These are phyloP conservation scores for Drosophila bipectinata DNA, from an alignment of 1,140 invertebrate genomes.

Conservation along the genomic window DNA sequence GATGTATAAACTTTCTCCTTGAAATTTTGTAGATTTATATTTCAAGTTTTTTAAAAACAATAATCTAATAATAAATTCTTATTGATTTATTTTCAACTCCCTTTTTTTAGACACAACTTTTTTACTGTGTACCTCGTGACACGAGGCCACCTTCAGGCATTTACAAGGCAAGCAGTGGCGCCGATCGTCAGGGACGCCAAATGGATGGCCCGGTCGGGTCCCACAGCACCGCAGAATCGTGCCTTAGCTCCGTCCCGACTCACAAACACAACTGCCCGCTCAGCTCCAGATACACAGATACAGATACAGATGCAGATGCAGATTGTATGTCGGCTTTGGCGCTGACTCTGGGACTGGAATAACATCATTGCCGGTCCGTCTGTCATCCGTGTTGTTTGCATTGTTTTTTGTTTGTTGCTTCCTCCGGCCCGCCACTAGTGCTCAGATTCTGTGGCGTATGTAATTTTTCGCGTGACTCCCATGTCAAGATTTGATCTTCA, in stretches of 20 bases:
- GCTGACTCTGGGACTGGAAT: slow-evolving; percentile 26
- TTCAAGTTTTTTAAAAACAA: too few relatives aligned
- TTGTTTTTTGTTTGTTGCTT: slow-evolving; percentile 9
- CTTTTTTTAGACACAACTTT: too few relatives aligned
- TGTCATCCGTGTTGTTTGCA: slow-evolving; percentile 37
- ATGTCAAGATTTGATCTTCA: slow-evolving; percentile 64
- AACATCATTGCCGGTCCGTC: slow-evolving; percentile 49
- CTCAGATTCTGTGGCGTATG: slow-evolving; percentile 22
- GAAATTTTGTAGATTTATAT: too few relatives aligned
- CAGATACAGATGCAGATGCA: slow-evolving; percentile 6
- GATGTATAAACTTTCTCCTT: neutral
- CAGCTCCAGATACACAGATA: slow-evolving; percentile 4
- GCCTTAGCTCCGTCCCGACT: slow-evolving; percentile 50
- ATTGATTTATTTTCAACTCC: too few relatives aligned
- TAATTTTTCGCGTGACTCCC: slow-evolving; percentile 71
- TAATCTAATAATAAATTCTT: too few relatives aligned
- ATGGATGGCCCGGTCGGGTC: slow-evolving; percentile 22
- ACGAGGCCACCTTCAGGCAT: slow-evolving; percentile 7
- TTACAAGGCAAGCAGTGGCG: slow-evolving; percentile 44
- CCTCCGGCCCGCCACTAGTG: neutral
- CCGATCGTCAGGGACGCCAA: slow-evolving; percentile 39
- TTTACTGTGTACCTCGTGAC: slow-evolving; percentile 10
- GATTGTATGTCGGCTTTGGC: slow-evolving; percentile 7
- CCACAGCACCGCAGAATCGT: slow-evolving; percentile 49
- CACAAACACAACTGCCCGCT: neutral